phyloP scores from a whole-genome alignment of 2,797 vertebrate genomes.

The Acestrorhynchus altus region DNA sequence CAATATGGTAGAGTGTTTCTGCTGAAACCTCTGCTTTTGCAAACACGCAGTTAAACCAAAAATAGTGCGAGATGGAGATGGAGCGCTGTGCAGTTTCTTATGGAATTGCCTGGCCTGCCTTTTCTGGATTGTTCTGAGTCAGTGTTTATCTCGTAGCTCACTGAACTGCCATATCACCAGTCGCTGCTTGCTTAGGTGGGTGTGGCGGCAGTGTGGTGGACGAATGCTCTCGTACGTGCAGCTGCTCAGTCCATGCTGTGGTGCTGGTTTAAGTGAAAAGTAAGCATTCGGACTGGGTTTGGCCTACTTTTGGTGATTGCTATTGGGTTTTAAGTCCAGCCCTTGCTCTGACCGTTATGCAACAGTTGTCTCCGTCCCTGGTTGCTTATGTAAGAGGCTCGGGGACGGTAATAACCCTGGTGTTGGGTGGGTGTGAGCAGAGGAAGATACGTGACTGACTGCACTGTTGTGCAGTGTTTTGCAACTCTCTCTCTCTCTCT shows the following conservation, averaged over 20 bases:
- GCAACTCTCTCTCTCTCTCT: not conserved
- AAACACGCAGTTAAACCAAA: slow-evolving; percentile 3
- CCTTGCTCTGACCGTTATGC: slow-evolving; percentile 34
- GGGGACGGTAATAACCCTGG: slow-evolving; percentile 25
- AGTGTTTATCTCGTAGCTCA: slow-evolving; percentile 21
- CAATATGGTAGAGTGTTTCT: slow-evolving; percentile 40
- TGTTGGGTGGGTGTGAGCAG: slow-evolving; percentile 15
- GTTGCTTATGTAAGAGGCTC: slow-evolving; percentile 42
- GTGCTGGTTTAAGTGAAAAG: not conserved
- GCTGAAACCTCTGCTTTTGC: not conserved
- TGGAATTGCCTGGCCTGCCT: slow-evolving; percentile 13
- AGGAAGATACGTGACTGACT: slow-evolving; percentile 9
- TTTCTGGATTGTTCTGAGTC: slow-evolving; percentile 12
- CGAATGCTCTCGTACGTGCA: not conserved
- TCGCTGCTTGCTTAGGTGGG: not conserved
- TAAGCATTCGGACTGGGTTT: slow-evolving; percentile 11
- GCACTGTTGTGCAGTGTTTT: not conserved
- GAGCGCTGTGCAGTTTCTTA: slow-evolving; percentile 5
- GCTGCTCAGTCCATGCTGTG: not conserved
- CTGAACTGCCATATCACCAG: slow-evolving; percentile 22
- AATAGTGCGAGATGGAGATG: slow-evolving; percentile 10
- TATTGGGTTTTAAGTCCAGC: slow-evolving; percentile 11
- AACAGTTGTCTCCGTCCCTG: slow-evolving; percentile 45
- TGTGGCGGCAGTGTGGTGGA: not conserved
- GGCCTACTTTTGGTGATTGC: not conserved